Percentiles rank a stretch among this genome's conserved stretches.
Conservation (phyloP, 2,113 vertebrate species). For the Axis porcinus region DNA sequence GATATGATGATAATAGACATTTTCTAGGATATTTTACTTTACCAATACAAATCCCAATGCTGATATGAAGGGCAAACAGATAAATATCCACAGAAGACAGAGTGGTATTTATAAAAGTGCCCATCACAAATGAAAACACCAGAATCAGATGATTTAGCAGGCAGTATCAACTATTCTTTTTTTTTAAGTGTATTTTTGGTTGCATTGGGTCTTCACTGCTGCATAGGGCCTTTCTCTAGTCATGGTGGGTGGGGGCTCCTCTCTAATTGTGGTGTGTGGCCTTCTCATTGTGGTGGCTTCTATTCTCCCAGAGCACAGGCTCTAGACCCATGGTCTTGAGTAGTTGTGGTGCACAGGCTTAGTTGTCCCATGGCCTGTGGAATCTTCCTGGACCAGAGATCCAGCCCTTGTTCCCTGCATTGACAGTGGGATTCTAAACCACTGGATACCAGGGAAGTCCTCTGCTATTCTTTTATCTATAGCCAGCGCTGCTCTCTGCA, state of each 20-base stretch:
- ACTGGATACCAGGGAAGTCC: not conserved
- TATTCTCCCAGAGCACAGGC: no score
- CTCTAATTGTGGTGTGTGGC: not conserved
- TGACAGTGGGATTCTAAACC: not conserved
- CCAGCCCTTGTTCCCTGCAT: not conserved
- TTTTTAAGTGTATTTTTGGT: not conserved
- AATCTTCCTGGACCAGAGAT: not conserved
- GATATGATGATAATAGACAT: not conserved
- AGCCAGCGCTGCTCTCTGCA: not conserved
- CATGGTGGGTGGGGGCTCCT: not conserved
- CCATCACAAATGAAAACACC: not conserved
- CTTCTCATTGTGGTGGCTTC: not conserved
- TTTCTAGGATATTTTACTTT: not conserved
- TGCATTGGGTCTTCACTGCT: not conserved
- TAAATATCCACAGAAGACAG: not conserved
- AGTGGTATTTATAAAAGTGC: not conserved
- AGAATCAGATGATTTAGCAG: not conserved
- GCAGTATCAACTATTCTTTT: not conserved
- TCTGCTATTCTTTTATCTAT: not conserved
- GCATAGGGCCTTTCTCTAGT: not conserved
- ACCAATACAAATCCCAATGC: not conserved
- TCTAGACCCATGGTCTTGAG: not conserved
- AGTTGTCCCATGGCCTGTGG: not conserved
- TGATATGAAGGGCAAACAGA: not conserved
- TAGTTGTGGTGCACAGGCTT: not conserved